Evolutionary conservation across 2,113 vertebrate species (phyloP).

Genomic region (Carassius carassius): DNA sequence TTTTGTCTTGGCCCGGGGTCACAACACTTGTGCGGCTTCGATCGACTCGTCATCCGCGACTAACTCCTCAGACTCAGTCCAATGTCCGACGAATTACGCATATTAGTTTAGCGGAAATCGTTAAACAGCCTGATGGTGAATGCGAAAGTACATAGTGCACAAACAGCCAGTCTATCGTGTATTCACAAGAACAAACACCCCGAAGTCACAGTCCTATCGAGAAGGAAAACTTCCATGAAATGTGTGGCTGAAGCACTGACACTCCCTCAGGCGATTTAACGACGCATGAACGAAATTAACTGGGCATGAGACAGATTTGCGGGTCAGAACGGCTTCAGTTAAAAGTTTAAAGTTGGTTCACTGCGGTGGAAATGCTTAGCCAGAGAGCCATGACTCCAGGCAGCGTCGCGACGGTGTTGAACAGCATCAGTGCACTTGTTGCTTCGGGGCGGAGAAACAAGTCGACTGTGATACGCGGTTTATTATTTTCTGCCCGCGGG

Average conservation of each 20-base stretch:
- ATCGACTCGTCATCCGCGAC: conserved; percentile 23
- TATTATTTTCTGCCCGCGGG: conserved; percentile 11
- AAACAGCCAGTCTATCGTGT: not conserved
- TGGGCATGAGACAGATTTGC: not conserved
- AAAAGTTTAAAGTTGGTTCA: not conserved
- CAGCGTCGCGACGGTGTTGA: conserved; percentile 40
- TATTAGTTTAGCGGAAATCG: conserved; percentile 59
- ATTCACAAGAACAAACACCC: conserved; percentile 1
- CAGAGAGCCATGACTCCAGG: conserved; percentile 47
- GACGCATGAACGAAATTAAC: not conserved
- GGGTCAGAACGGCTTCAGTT: not conserved
- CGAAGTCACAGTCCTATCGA: not conserved
- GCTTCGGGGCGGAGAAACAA: conserved; percentile 54
- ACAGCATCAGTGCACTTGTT: conserved; percentile 78
- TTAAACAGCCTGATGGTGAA: conserved; percentile 14
- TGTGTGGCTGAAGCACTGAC: not conserved
- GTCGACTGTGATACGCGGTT: not conserved
- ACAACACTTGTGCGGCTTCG: conserved; percentile 62
- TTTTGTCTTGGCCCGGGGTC: conserved; percentile 41
- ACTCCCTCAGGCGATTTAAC: not conserved
- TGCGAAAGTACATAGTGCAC: not conserved
- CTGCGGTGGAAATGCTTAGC: not conserved
- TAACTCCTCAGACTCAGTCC: conserved; percentile 47
- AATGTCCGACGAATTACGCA: conserved; percentile 43
- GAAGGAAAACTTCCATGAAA: not conserved